A percentile compares a stretch with the other conserved stretches of the same genome.
phyloP scores from a whole-genome alignment of 2,113 vertebrate genomes.

The Pardalotus punctatus region DNA sequence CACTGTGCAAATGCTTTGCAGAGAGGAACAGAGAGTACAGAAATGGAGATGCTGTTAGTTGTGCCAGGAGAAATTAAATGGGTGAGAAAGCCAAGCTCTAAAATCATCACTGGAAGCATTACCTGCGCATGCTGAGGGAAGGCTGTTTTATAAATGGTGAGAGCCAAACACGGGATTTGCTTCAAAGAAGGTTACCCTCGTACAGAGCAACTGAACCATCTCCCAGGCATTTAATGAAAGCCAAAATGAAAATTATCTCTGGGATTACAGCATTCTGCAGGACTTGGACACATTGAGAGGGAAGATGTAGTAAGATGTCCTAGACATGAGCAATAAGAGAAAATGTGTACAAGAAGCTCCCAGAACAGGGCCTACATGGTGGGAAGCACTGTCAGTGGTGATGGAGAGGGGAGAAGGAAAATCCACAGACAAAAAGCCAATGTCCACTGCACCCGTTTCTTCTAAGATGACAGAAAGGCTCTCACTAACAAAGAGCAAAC shows the following conservation, averaged over 20 bases:
- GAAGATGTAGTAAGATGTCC: background rate
- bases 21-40: background rate
- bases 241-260: background rate
- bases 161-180: background rate
- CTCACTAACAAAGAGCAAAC: background rate
- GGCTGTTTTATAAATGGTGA: background rate
- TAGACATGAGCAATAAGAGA: background rate
- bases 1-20: background rate
- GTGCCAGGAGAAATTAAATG: background rate
- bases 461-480: background rate
- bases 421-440: background rate
- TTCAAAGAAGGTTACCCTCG: background rate
- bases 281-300: background rate
- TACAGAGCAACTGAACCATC: background rate
- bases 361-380: rapidly evolving
- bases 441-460: background rate
- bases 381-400: background rate
- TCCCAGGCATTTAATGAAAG: background rate
- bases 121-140: background rate
- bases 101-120: background rate
- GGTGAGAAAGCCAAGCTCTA: background rate
- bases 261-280: background rate
- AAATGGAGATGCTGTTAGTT: background rate
- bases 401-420: background rate
- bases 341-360: background rate